Evolutionary conservation across 2,113 vertebrate genomes (phyloP).

Genomic region (Oncorhynchus nerka): DNA sequence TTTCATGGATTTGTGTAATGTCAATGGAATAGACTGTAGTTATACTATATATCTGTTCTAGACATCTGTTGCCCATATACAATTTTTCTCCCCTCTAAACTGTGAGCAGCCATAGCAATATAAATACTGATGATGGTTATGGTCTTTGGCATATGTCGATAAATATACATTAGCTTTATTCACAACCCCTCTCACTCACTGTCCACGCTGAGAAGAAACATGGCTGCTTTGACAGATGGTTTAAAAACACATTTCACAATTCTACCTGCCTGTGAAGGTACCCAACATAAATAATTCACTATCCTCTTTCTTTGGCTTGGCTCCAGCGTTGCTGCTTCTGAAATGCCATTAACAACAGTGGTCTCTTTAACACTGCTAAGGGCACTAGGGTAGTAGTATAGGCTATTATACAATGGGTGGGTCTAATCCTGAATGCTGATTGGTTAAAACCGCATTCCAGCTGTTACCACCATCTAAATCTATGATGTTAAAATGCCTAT

Average conservation of each 20-base stretch:
- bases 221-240: not conserved
- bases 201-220: slow-evolving; percentile 20
- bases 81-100: too few species aligned
- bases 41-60: too few species aligned
- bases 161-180: slow-evolving; percentile 46
- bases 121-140: not conserved
- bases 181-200: slow-evolving; percentile 33
- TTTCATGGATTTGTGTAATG: too few species aligned
- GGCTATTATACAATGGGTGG: too few species aligned
- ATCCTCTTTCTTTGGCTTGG: slow-evolving; percentile 17
- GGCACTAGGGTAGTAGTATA: not conserved
- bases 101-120: too few species aligned
- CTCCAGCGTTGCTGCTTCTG: slow-evolving; percentile 27
- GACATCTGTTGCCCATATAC: too few species aligned
- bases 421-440: too few species aligned
- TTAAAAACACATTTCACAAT: slow-evolving; percentile 40
- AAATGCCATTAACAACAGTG: slow-evolving; percentile 24
- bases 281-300: slow-evolving; percentile 58
- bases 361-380: slow-evolving; percentile 18
- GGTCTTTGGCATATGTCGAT: slow-evolving; percentile 30
- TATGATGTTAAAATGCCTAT: too few species aligned
- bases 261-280: slow-evolving; percentile 43
- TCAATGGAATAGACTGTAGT: too few species aligned
- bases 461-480: too few species aligned
- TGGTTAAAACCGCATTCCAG: too few species aligned